phyloP scores from a whole-genome alignment of 2,888 invertebrate genomes.

The Tineola bisselliella region DNA sequence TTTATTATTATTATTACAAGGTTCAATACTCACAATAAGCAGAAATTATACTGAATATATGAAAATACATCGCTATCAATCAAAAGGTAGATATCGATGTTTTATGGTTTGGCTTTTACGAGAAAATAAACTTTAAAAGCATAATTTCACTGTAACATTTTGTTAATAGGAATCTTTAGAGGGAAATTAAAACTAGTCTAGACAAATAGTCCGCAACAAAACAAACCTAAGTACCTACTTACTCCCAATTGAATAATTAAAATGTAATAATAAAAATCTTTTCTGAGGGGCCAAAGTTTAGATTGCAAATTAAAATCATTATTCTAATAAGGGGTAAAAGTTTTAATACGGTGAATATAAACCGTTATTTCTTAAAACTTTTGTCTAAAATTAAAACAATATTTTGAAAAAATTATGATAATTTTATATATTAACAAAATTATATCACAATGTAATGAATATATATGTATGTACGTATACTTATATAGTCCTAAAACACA shows the following conservation, averaged over 20 bases:
- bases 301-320: not conserved
- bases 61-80: too few relatives aligned
- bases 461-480: too few relatives aligned
- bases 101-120: too few relatives aligned
- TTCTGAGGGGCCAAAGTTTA: not conserved
- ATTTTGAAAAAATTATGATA: not conserved
- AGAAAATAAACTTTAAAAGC: too few relatives aligned
- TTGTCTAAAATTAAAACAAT: not conserved
- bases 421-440: too few relatives aligned
- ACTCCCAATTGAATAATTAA: not conserved
- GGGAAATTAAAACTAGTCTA: not conserved
- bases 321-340: not conserved
- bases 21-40: too few relatives aligned
- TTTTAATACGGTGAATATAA: not conserved
- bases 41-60: too few relatives aligned
- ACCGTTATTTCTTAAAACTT: not conserved
- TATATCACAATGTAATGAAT: too few relatives aligned
- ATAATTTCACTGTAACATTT: too few relatives aligned
- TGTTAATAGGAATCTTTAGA: not conserved
- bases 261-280: not conserved
- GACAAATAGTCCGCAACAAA: not conserved
- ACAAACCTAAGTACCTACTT: not conserved
- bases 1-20: too few relatives aligned
- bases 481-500: too few relatives aligned
- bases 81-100: too few relatives aligned